Evolutionary conservation across 1,140 invertebrate species (phyloP).

Genomic region (Phymastichus coffea): DNA sequence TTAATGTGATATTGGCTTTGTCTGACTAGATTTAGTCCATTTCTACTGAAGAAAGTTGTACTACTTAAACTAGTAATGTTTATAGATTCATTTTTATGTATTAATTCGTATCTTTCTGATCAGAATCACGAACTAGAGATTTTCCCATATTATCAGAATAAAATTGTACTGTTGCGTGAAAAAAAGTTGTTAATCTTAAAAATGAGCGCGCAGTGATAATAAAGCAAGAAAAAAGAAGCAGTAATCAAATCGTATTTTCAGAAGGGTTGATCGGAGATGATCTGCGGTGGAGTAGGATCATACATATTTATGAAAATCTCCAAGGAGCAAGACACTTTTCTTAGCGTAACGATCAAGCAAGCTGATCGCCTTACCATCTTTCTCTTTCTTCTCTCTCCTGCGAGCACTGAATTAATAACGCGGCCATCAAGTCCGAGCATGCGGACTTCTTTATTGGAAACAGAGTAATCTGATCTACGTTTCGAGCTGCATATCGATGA

Average conservation of each 20-base stretch:
- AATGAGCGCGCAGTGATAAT: too few species aligned
- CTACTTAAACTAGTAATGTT: too few species aligned
- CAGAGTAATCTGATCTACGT: constrained; percentile 32
- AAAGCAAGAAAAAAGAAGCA: not conserved
- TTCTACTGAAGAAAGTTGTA: too few species aligned
- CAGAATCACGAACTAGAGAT: too few species aligned
- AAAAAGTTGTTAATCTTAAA: too few species aligned
- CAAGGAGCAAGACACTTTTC: constrained; percentile 10
- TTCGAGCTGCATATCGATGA: constrained; percentile 37
- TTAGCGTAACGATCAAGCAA: constrained; percentile 34
- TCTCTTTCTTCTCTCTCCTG: too few species aligned
- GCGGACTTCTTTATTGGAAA: constrained; percentile 34
- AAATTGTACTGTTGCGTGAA: not conserved
- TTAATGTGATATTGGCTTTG: too few species aligned
- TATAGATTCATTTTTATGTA: too few species aligned
- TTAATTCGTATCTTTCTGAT: too few species aligned
- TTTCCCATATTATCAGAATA: too few species aligned
- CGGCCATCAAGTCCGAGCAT: constrained; percentile 24
- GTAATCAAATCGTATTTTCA: constrained; percentile 10
- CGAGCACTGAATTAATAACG: constrained; percentile 37
- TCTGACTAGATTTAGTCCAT: too few species aligned
- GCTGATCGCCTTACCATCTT: constrained; percentile 26
- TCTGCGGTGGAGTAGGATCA: not conserved
- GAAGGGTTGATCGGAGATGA: not conserved
- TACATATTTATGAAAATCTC: constrained; percentile 36